Conservation (phyloP, 2,113 vertebrate genomes). For the Lophochroa leadbeateri region DNA sequence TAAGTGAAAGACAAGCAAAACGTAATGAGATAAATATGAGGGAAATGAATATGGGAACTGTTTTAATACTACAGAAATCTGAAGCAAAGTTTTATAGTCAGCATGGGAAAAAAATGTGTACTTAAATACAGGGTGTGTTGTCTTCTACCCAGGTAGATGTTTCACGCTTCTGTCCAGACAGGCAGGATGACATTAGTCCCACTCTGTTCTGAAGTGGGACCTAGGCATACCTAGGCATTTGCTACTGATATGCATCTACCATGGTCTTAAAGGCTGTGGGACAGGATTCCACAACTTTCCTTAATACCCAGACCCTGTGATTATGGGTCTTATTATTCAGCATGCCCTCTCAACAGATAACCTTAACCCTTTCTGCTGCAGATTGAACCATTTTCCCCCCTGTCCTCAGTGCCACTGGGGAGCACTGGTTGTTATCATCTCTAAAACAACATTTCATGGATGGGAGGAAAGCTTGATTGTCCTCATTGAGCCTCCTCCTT, state of each 20-base stretch:
- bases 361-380: not conserved
- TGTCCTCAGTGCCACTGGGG: not conserved
- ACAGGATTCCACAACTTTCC: not conserved
- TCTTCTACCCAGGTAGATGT: not conserved
- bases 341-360: not conserved
- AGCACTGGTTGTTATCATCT: not conserved
- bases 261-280: not conserved
- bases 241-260: not conserved
- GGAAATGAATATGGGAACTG: not conserved
- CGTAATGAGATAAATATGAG: not conserved
- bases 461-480: not conserved
- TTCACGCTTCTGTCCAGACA: not conserved
- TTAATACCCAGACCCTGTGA: not conserved
- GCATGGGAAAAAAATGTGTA: not conserved
- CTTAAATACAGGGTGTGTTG: not conserved
- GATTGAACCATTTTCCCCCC: fast-evolving
- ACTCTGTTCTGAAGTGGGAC: not conserved
- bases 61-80: not conserved
- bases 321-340: not conserved
- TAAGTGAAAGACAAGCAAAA: not conserved
- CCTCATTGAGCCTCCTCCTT: not conserved
- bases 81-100: not conserved
- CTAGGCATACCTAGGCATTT: not conserved
- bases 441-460: not conserved
- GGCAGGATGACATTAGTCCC: not conserved